Evolutionary conservation across 2,113 vertebrate species (phyloP), one percentile per base, ranked within the genome.

Genomic region (Oncorhynchus masou): DNA sequence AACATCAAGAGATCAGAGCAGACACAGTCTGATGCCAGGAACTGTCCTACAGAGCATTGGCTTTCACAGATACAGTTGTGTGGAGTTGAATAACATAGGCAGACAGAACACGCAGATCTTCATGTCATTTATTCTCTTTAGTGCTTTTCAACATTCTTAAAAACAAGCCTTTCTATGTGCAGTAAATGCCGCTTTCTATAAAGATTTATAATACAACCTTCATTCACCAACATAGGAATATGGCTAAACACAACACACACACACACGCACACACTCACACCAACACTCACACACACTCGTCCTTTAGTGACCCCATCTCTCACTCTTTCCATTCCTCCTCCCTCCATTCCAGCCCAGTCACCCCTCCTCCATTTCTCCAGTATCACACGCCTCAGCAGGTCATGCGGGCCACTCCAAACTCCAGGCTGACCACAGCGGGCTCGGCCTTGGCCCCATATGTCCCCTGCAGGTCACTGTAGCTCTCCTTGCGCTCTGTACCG

Each of bases 361-460:
- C 66, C 65, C 83, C 67, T 16, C 31, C 49, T 62, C 34, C 2
- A 72, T 81, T 88, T 66, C 24, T 8, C 24, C 22, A 3, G 65
- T 82, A 2, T 34, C 20, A 27, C 59, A 16, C 19, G 27, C 71
- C 83, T 93, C 93, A 98, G 91, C 95, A 99, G 79, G 96, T 97
- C 98, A 99, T 99, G 77, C 94, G 95, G 15, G 98, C 97, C 87
- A 99, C 96, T 11, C 96, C 97, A 0, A 95, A 96, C 90, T 99
- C 98, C 88, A 99, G 81, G 85, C 94, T 97, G 91, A 99, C 97
- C 34, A 96, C 89, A 2, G 92, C 92, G 11, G 97, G 96, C 84
- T 99, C 96, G 0, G 94, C 86, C 84, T 98, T 99, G 2, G 95
- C 92, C 76, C 85, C 84, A 81, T 95, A 94, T 70, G 95, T 93